Percentiles rank a stretch among this genome's conserved stretches.
These are phyloP conservation scores for Ladona fulva DNA, from an alignment of 1,140 invertebrate genomes.

Conservation along the genomic window DNA sequence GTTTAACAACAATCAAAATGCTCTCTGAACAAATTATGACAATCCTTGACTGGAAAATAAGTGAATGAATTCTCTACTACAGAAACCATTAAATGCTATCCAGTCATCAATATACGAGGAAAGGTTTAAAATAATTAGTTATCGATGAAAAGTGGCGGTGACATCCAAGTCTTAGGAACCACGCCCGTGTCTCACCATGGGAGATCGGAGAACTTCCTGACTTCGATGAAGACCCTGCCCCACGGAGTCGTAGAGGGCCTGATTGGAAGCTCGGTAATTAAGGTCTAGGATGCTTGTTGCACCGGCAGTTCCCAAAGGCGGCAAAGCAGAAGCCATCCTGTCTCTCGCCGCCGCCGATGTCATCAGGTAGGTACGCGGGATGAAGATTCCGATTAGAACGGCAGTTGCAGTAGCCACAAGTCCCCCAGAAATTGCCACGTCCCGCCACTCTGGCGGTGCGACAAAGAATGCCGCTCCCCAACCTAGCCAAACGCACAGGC, in stretches of 20 bases:
- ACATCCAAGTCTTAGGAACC: not conserved
- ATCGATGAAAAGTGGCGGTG: too few relatives aligned
- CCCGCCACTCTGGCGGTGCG: constrained; percentile 36
- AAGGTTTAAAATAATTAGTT: too few relatives aligned
- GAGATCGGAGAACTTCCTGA: not conserved
- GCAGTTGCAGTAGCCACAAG: constrained; percentile 43
- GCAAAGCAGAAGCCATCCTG: constrained; percentile 39
- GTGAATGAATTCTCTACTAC: too few relatives aligned
- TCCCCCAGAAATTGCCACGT: constrained; percentile 47
- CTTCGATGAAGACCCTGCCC: constrained; percentile 18
- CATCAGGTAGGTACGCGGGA: constrained; percentile 50
- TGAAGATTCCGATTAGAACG: constrained; percentile 44
- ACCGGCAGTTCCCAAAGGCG: constrained; percentile 30
- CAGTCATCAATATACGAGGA: too few relatives aligned
- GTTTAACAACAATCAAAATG: too few relatives aligned
- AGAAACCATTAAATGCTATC: too few relatives aligned
- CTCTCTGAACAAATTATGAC: too few relatives aligned
- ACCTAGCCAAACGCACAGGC: constrained; percentile 40
- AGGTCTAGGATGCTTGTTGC: constrained; percentile 21
- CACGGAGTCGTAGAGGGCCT: constrained; percentile 33
- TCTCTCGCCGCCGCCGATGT: constrained; percentile 34
- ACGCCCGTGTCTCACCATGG: constrained; percentile 1
- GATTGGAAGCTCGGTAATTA: constrained; percentile 28
- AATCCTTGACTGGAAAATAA: too few relatives aligned
- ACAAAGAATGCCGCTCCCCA: constrained; percentile 44